Conservation (phyloP, 2,797 vertebrate species). For the Arrhamphus sclerolepis region DNA sequence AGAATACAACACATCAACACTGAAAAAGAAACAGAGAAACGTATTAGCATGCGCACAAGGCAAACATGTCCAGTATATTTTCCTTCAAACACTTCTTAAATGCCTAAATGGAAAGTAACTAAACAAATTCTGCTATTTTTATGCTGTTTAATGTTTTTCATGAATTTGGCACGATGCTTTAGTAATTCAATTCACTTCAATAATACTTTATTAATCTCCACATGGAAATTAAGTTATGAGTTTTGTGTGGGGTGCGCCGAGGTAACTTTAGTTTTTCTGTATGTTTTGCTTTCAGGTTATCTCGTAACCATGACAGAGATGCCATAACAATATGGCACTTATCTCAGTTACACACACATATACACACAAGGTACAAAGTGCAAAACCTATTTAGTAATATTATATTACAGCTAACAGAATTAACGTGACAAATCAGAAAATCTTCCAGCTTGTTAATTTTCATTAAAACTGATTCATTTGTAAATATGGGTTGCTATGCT, state of each 20-base stretch:
- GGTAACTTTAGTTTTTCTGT: neutral
- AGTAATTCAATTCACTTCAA: no score
- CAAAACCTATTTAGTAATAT: slow-evolving; percentile 41
- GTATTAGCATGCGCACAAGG: neutral
- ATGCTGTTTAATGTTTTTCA: slow-evolving; percentile 14
- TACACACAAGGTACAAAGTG: slow-evolving; percentile 13
- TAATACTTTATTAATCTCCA: no score
- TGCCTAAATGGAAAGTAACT: slow-evolving; percentile 14
- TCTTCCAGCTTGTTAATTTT: slow-evolving; percentile 36
- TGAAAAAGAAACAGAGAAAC: neutral
- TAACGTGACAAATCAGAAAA: slow-evolving; percentile 33
- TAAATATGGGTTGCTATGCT: slow-evolving; percentile 61
- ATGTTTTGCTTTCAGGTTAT: slow-evolving; percentile 53
- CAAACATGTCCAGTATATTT: neutral
- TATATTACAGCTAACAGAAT: slow-evolving; percentile 29
- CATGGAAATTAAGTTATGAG: neutral
- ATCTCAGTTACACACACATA: slow-evolving; percentile 19
- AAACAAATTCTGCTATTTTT: no score
- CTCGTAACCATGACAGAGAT: slow-evolving; percentile 58
- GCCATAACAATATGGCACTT: slow-evolving; percentile 60
- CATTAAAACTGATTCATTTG: slow-evolving; percentile 45
- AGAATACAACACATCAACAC: neutral
- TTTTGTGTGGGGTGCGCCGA: neutral
- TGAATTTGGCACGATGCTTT: slow-evolving; percentile 19
- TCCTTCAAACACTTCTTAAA: slow-evolving; percentile 11